A percentile compares a stretch with the other conserved stretches of the same genome.
Conservation (phyloP, 2,797 vertebrate genomes). For the Tiaroga cobitis region DNA sequence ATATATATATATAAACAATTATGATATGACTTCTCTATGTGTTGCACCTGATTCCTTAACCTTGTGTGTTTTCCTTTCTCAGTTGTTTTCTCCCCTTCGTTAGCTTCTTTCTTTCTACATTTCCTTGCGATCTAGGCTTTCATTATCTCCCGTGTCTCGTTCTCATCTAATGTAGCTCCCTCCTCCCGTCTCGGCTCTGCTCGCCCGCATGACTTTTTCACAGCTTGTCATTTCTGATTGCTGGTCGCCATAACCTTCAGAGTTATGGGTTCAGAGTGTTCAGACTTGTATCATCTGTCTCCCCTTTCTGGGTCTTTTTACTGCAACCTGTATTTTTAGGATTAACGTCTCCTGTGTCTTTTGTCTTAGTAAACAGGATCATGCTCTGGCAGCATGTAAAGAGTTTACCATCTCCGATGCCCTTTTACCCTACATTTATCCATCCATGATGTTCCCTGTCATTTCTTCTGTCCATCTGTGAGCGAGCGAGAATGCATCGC, state of each 20-base stretch:
- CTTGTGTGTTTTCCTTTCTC: neutral
- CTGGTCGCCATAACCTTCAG: constrained; percentile 20
- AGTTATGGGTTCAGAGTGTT: neutral
- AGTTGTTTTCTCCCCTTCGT: neutral
- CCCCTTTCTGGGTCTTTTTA: neutral
- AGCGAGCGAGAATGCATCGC: neutral
- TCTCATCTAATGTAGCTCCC: constrained; percentile 1
- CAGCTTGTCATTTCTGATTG: constrained; percentile 22
- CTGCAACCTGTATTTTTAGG: neutral
- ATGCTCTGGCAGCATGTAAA: neutral
- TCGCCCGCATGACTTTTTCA: constrained; percentile 24
- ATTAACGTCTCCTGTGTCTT: neutral
- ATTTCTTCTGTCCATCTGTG: neutral
- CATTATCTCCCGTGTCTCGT: constrained; percentile 3
- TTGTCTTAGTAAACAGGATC: constrained; percentile 34
- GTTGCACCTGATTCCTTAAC: neutral
- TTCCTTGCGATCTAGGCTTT: constrained; percentile 3
- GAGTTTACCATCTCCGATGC: constrained; percentile 9
- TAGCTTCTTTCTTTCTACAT: constrained; percentile 14
- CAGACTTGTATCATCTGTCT: neutral
- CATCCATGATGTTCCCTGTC: neutral
- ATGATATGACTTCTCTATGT: neutral
- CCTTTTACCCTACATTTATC: constrained; percentile 18
- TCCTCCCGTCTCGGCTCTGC: neutral
- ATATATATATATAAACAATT: too few relatives aligned